Percentiles rank a stretch among this genome's conserved stretches.
phyloP scores from a whole-genome alignment of 2,888 invertebrate genomes.

The Temnothorax ravouxi region DNA sequence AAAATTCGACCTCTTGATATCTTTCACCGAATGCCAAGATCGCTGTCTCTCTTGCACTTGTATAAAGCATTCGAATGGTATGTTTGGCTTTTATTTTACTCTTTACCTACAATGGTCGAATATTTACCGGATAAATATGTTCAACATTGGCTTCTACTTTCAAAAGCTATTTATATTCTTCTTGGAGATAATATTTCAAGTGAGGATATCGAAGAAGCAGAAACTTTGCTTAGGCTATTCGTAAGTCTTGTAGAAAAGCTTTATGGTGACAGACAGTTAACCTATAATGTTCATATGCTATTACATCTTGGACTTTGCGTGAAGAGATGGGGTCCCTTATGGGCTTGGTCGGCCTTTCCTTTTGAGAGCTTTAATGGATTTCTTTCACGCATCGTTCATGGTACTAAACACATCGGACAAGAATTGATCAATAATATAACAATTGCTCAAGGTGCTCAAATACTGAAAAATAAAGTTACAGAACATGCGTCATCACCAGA shows the following conservation, averaged over 20 bases:
- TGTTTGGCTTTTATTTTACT: slow-evolving; percentile 20
- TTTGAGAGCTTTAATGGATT: slow-evolving; percentile 11
- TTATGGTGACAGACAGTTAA: slow-evolving; percentile 23
- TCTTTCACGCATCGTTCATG: slow-evolving; percentile 20
- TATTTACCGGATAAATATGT: slow-evolving; percentile 17
- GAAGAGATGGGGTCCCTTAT: slow-evolving; percentile 17
- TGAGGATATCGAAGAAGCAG: slow-evolving; percentile 23
- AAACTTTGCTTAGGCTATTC: slow-evolving; percentile 7
- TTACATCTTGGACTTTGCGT: slow-evolving; percentile 28
- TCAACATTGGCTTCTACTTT: slow-evolving; percentile 24
- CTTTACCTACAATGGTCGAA: slow-evolving; percentile 16
- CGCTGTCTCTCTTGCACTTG: slow-evolving; percentile 3
- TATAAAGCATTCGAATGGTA: slow-evolving; percentile 22
- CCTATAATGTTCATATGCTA: slow-evolving; percentile 8
- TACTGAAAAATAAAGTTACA: slow-evolving; percentile 23
- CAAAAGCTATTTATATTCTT: slow-evolving; percentile 30
- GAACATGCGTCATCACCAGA: slow-evolving; percentile 2
- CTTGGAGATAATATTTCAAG: slow-evolving; percentile 24
- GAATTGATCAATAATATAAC: slow-evolving; percentile 26
- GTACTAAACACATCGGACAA: slow-evolving; percentile 18
- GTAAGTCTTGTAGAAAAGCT: slow-evolving; percentile 8
- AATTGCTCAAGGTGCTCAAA: slow-evolving; percentile 11
- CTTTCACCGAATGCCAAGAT: not conserved
- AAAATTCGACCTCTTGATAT: not conserved
- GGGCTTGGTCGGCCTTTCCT: slow-evolving; percentile 13